Base-by-base conservation (phyloP, 2,888 invertebrate species). In the Sinotaia quadrata region DNA sequence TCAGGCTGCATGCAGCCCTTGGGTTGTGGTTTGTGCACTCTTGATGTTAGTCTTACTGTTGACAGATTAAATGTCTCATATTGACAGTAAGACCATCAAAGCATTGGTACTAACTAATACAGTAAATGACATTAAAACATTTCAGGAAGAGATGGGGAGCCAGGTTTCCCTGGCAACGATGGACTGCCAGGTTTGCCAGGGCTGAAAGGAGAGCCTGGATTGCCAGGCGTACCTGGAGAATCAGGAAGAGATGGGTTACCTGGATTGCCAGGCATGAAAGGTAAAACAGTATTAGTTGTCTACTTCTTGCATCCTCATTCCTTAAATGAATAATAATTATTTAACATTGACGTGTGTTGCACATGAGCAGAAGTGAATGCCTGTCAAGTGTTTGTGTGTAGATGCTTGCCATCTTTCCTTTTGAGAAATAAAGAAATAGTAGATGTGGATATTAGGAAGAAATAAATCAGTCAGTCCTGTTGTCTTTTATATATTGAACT, bases 151-250 rank as follows among this genome's bases (percentile, higher is more conserved):
- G 57, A 67, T 60, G 86, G 88, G 52, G 68, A 67, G 33, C 82
- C 83, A 44, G 76, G 75, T 15, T 33, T 71, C 12, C 63, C 61
- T 73, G 83, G 85, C 49, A 27, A 66, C 2, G 68, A 68, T 54
- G 84, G 84, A 27, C 67, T 73, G n/a, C 75, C 75, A 27, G 84
- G 84, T 15, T 77, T 80, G 0, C 71, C 80, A 31, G 87, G 84
- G 44, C 75, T 68, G 8, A 80, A 83, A 67, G 84, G 84, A 71
- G 81, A 78, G 10, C 41, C 73, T 57, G 85, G 96, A 24, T 87
- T 89, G 31, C 92, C 93, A 12, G 94, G 94, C 21, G 89, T 90
- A 2, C 90, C 91, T 74, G 87, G 87, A 33, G 75, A 78, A 49
- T 73, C 41, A 12, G 87, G 83, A 10, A 54, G 72, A 41, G 78